These are phyloP conservation scores for Euplexia lucipara DNA, from an alignment of 2,888 invertebrate genomes.

Conservation along the genomic window DNA sequence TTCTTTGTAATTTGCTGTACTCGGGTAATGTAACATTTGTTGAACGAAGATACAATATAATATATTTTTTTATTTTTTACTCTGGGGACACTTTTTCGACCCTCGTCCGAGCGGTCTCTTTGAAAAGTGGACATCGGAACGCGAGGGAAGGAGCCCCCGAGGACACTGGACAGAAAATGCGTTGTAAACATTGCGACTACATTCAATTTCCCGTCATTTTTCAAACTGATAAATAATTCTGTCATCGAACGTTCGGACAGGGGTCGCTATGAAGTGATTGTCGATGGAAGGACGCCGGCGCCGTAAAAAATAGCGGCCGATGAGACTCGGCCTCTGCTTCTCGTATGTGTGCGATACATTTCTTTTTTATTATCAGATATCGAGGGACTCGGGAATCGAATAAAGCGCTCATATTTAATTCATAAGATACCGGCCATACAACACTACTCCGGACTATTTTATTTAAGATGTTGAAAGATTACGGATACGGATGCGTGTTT, in stretches of 20 bases:
- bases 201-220: slow-evolving; percentile 92
- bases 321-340: slow-evolving; percentile 80
- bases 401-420: slow-evolving; percentile 91
- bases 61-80: slow-evolving; percentile 90
- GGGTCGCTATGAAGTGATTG: slow-evolving; percentile 91
- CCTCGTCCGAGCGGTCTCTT: slow-evolving; percentile 91
- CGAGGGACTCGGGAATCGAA: slow-evolving; percentile 91
- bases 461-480: slow-evolving; percentile 89
- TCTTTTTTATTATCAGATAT: slow-evolving; percentile 91
- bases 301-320: slow-evolving; percentile 89
- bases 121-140: slow-evolving; percentile 91
- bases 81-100: slow-evolving; percentile 91
- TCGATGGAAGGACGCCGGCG: slow-evolving; percentile 85
- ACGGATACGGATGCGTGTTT: slow-evolving; percentile 79
- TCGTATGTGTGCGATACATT: slow-evolving; percentile 89
- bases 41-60: slow-evolving; percentile 88
- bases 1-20: slow-evolving; percentile 87
- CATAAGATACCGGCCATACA: slow-evolving; percentile 90
- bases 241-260: slow-evolving; percentile 91
- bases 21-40: slow-evolving; percentile 83
- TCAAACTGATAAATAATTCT: slow-evolving; percentile 92
- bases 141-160: slow-evolving; percentile 90
- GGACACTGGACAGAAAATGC: slow-evolving; percentile 90
- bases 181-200: slow-evolving; percentile 92
- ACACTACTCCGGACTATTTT: slow-evolving; percentile 88